phyloP scores from a whole-genome alignment of 2,113 vertebrate species.

The Nipponia nippon region DNA sequence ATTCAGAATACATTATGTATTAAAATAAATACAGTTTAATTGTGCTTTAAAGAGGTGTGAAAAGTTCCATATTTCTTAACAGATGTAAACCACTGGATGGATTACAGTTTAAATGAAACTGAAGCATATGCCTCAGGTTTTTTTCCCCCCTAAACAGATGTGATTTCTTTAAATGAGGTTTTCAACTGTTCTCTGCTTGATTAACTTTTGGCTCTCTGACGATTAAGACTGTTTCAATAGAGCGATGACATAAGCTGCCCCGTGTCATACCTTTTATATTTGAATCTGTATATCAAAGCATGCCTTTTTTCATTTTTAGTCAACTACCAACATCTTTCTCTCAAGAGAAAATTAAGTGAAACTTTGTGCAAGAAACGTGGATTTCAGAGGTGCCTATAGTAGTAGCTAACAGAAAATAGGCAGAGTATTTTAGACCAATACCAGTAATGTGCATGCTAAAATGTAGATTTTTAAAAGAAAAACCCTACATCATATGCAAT shows the following conservation, averaged over 20 bases:
- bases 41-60: conserved; percentile 56
- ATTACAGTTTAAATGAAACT: conserved; percentile 20
- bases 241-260: background rate
- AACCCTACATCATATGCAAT: background rate
- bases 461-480: background rate
- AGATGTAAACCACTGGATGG: conserved; percentile 15
- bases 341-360: background rate
- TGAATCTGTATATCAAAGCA: background rate
- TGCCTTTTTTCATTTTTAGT: background rate
- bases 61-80: conserved; percentile 41
- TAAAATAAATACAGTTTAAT: conserved; percentile 29
- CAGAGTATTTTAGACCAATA: background rate
- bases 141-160: background rate
- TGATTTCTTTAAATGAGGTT: conserved; percentile 25
- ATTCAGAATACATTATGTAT: background rate
- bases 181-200: conserved; percentile 30
- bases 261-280: background rate
- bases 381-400: background rate
- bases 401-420: background rate
- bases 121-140: background rate
- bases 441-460: background rate
- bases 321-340: background rate
- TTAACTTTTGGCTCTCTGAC: background rate
- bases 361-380: background rate
- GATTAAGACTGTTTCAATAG: background rate